phyloP scores from a whole-genome alignment of 2,797 vertebrate genomes.

The Scleropages formosus region DNA sequence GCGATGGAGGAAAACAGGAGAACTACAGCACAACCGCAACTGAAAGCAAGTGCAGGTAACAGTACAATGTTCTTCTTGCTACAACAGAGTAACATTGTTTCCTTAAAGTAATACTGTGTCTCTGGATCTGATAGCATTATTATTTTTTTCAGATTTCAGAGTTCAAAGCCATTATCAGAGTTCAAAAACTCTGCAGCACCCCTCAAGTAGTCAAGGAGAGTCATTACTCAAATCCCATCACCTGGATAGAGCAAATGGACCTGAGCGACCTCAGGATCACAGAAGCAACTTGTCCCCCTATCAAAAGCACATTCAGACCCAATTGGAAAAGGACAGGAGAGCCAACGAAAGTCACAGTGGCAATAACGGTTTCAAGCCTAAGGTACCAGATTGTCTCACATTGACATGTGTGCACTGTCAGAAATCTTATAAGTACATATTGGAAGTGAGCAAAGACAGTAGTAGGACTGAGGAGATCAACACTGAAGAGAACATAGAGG shows the following conservation, averaged over 20 bases:
- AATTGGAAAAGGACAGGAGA: constrained; percentile 14
- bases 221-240: not conserved
- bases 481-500: constrained; percentile 25
- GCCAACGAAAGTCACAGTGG: constrained; percentile 5
- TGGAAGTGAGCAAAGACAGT: constrained; percentile 37
- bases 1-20: constrained; percentile 39
- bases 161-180: constrained; percentile 33
- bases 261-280: constrained; percentile 33
- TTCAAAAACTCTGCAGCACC: constrained; percentile 18
- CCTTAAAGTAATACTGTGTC: not conserved
- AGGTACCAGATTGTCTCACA: constrained; percentile 37
- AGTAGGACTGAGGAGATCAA: constrained; percentile 4
- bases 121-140: not conserved
- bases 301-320: constrained; percentile 26
- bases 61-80: not conserved
- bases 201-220: constrained; percentile 8
- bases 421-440: constrained; percentile 45
- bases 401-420: constrained; percentile 55
- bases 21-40: constrained; percentile 24
- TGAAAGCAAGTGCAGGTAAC: constrained; percentile 54
- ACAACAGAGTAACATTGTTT: not conserved
- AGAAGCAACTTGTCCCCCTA: constrained; percentile 30
- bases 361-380: constrained; percentile 25
- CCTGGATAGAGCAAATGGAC: constrained; percentile 22
- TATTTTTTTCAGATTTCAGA: constrained; percentile 30